A percentile compares a stretch with the other conserved stretches of the same genome.
phyloP scores from a whole-genome alignment of 2,797 vertebrate species.

The Crenuchus spilurus region DNA sequence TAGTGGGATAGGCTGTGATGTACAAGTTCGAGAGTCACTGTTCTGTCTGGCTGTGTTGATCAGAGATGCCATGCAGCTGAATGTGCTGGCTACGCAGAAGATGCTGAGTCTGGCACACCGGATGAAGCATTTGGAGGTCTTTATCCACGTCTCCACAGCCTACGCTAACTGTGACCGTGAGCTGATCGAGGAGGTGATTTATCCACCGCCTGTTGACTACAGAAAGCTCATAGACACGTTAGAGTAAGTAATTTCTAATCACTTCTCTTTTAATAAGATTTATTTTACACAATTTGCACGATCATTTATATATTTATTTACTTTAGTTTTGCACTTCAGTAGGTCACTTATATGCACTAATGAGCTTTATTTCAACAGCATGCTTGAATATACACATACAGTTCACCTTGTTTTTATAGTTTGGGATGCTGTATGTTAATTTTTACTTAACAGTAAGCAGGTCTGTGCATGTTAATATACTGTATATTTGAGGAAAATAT shows the following conservation, averaged over 20 bases:
- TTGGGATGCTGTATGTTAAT: too few species aligned
- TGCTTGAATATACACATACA: too few species aligned
- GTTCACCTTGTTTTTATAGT: too few species aligned
- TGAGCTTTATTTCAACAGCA: too few species aligned
- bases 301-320: too few species aligned
- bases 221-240: conserved; percentile 91
- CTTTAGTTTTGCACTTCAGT: too few species aligned
- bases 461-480: background rate
- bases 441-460: too few species aligned
- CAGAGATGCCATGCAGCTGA: conserved; percentile 95
- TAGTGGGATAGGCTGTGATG: background rate
- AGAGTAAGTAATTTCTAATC: conserved; percentile 78
- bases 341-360: too few species aligned
- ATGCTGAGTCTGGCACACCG: conserved; percentile 87
- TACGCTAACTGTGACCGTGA: conserved; percentile 94
- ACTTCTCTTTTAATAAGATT: background rate
- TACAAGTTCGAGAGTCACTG: background rate
- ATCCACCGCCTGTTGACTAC: conserved; percentile 93
- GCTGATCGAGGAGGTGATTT: conserved; percentile 92
- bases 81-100: conserved; percentile 92
- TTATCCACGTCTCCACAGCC: conserved; percentile 93
- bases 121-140: conserved; percentile 93
- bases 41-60: background rate
- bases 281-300: too few species aligned
- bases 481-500: background rate